These are phyloP conservation scores for Myiagra hebetior DNA, from an alignment of 2,113 vertebrate genomes.

Conservation along the genomic window DNA sequence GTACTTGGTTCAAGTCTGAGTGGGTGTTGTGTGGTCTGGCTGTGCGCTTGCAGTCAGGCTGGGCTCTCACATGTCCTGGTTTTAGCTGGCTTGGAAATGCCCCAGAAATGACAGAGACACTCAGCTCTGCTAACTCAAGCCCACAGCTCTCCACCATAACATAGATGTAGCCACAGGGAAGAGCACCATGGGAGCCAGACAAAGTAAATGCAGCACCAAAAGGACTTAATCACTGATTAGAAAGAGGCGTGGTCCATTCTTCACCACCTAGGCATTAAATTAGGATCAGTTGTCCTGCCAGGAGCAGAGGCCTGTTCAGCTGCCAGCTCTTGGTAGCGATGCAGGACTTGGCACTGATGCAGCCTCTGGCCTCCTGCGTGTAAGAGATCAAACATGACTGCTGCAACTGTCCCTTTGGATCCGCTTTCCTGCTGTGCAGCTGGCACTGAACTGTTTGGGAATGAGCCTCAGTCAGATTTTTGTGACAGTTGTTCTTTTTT, in stretches of 20 bases:
- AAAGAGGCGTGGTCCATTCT: neutral
- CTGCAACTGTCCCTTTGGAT: conserved; percentile 40
- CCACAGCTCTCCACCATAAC: neutral
- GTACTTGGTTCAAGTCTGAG: neutral
- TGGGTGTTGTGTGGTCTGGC: neutral
- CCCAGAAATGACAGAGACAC: conserved; percentile 14
- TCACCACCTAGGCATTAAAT: conserved; percentile 7
- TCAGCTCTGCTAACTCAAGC: neutral
- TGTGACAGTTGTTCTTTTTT: conserved; percentile 14
- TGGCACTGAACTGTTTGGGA: conserved; percentile 26
- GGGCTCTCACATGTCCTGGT: neutral
- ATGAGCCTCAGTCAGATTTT: conserved; percentile 29
- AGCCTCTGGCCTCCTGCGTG: conserved; percentile 1
- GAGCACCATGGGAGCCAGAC: neutral
- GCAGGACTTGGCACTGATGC: conserved; percentile 9
- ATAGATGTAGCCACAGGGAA: neutral
- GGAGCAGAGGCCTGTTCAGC: neutral
- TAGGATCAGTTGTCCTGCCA: neutral
- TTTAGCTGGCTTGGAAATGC: neutral
- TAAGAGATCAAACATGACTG: conserved; percentile 12
- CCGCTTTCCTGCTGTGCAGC: conserved; percentile 9
- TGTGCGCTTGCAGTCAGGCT: neutral
- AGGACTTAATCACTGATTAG: neutral
- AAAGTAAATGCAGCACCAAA: neutral
- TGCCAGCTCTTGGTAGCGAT: neutral